Evolutionary conservation across 2,888 invertebrate species (phyloP).

Genomic region (Drosophila borborema): DNA sequence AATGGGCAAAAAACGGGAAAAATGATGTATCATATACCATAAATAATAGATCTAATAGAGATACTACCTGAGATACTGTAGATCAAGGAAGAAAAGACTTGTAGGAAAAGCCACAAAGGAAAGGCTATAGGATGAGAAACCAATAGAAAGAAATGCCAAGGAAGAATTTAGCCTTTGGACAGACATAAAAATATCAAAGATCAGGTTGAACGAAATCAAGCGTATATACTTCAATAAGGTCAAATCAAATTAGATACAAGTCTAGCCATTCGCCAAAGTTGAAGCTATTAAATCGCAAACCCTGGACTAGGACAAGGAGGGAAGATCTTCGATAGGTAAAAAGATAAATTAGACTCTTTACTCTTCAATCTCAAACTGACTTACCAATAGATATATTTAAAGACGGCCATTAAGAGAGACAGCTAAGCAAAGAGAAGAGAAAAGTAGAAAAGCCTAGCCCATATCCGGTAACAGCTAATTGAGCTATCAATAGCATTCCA

Average conservation of each 20-base stretch:
- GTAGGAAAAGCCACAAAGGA: not conserved
- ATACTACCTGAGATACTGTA: not conserved
- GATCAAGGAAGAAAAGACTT: not conserved
- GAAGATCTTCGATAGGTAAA: not conserved
- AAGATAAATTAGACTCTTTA: not conserved
- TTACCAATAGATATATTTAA: not conserved
- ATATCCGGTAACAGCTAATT: slow-evolving; percentile 23
- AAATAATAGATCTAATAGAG: too few relatives aligned
- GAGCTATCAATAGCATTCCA: slow-evolving; percentile 4
- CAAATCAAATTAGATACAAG: too few relatives aligned
- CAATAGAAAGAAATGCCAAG: too few relatives aligned
- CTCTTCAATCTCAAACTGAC: not conserved
- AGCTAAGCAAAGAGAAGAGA: not conserved
- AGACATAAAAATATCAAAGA: too few relatives aligned
- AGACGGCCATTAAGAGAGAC: not conserved
- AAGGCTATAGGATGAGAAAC: too few relatives aligned
- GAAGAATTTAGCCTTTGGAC: too few relatives aligned
- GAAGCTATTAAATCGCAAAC: too few relatives aligned
- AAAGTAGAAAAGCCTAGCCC: not conserved
- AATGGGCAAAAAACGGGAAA: too few relatives aligned
- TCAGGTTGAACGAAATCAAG: too few relatives aligned
- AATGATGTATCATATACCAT: too few relatives aligned
- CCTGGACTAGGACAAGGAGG: not conserved
- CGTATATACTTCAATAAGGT: too few relatives aligned
- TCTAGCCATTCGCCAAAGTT: too few relatives aligned